Conservation (phyloP, 2,888 invertebrate species). For the Carcina quercana region DNA sequence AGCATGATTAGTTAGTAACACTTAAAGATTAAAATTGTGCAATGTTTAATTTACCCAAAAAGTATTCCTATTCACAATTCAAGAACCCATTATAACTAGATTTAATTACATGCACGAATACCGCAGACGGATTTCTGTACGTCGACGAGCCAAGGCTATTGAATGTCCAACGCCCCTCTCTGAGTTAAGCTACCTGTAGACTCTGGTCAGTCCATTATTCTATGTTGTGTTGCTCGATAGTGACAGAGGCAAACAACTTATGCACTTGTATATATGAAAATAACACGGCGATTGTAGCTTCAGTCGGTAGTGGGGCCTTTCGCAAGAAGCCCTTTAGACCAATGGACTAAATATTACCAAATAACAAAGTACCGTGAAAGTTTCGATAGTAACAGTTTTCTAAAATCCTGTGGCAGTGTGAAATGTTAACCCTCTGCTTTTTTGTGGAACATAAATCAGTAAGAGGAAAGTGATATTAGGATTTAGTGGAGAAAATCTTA, state of each 20-base stretch:
- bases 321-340: conserved; percentile 13
- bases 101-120: conserved; percentile 12
- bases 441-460: conserved; percentile 40
- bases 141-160: conserved; percentile 20
- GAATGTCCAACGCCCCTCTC: conserved; percentile 15
- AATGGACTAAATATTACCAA: not conserved
- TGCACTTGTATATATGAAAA: conserved; percentile 20
- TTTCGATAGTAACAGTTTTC: not conserved
- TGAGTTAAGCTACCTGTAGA: conserved; percentile 14
- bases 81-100: too few species aligned
- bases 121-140: conserved; percentile 17
- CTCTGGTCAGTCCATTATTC: conserved; percentile 24
- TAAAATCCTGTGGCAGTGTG: conserved; percentile 9
- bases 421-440: conserved; percentile 26
- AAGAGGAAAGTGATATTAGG: conserved; percentile 20
- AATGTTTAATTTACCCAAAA: too few species aligned
- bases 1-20: too few species aligned
- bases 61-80: too few species aligned
- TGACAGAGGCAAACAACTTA: conserved; percentile 9
- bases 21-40: too few species aligned
- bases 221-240: conserved; percentile 17
- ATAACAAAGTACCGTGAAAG: not conserved
- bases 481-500: conserved; percentile 3
- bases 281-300: conserved; percentile 9
- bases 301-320: conserved; percentile 20